phyloP scores from a whole-genome alignment of 2,113 vertebrate genomes.

The Daboia siamensis region DNA sequence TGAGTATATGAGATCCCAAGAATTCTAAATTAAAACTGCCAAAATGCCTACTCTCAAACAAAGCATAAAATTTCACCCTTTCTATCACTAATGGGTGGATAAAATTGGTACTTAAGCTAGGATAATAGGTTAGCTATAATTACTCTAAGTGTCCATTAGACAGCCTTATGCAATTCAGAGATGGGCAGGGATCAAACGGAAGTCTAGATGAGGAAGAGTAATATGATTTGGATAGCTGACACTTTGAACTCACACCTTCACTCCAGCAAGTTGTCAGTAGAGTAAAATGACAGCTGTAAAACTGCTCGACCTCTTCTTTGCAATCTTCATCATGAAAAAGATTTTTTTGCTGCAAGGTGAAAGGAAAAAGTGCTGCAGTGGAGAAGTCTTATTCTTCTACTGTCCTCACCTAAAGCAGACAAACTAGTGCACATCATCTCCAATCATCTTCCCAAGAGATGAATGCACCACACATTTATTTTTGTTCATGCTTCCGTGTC shows the following conservation, averaged over 20 bases:
- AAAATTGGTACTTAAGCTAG: conserved; percentile 14
- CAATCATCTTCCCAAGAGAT: background rate
- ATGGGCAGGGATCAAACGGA: conserved; percentile 6
- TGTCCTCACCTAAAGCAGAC: background rate
- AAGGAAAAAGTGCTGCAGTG: background rate
- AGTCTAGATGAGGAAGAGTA: conserved; percentile 8
- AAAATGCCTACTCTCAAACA: background rate
- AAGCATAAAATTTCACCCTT: background rate
- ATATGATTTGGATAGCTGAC: conserved; percentile 3
- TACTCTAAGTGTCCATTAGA: conserved; percentile 24
- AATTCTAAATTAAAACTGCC: background rate
- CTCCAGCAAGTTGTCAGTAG: background rate
- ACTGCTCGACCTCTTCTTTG: background rate
- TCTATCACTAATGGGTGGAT: conserved; percentile 13
- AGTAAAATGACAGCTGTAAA: background rate
- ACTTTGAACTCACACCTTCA: background rate
- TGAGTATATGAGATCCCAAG: background rate
- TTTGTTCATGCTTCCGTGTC: background rate
- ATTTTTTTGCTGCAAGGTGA: background rate
- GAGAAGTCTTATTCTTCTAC: no score
- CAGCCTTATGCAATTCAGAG: background rate
- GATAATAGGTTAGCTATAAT: conserved; percentile 14
- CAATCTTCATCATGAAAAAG: background rate
- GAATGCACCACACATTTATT: background rate
- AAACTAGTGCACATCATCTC: background rate